Percentiles rank a stretch among this genome's conserved stretches.
Conservation (phyloP, 2,113 vertebrate genomes). For the Amphiprion percula region DNA sequence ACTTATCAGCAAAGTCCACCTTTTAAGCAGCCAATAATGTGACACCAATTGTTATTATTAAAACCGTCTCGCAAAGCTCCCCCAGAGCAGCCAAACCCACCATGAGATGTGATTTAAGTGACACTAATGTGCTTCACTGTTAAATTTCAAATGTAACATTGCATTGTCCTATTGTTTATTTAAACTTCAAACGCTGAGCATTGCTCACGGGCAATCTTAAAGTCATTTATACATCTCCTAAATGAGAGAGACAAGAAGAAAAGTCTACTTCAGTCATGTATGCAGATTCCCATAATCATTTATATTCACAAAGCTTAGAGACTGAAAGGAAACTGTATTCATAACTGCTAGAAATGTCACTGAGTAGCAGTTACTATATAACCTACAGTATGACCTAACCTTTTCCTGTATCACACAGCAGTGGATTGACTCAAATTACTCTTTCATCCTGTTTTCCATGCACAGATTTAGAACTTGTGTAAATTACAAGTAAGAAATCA, state of each 20-base stretch:
- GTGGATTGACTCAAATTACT: conserved; percentile 28
- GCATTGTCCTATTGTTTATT: conserved; percentile 47
- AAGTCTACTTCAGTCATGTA: conserved; percentile 4
- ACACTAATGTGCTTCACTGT: conserved; percentile 56
- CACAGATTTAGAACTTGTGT: conserved; percentile 59
- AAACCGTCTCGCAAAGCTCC: conserved; percentile 8
- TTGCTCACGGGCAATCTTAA: conserved; percentile 6
- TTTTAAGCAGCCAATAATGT: conserved; percentile 59
- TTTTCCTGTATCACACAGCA: conserved; percentile 26
- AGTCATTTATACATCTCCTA: conserved; percentile 18
- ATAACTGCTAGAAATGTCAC: conserved; percentile 26
- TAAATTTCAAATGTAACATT: conserved; percentile 48
- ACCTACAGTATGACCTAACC: conserved; percentile 36
- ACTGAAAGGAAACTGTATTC: conserved; percentile 7
- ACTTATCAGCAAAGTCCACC: conserved; percentile 67
- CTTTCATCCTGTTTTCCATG: conserved; percentile 30
- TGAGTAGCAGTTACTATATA: conserved; percentile 16
- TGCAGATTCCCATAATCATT: conserved; percentile 15
- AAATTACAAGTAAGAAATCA: conserved; percentile 45
- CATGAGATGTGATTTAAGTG: conserved; percentile 56
- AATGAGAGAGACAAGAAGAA: conserved; percentile 31
- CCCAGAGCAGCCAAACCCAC: conserved; percentile 10
- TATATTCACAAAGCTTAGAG: conserved; percentile 1
- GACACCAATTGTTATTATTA: conserved; percentile 61
- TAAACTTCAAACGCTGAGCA: conserved; percentile 50